phyloP scores from a whole-genome alignment of 2,888 invertebrate genomes.

The Xylophagus ater region DNA sequence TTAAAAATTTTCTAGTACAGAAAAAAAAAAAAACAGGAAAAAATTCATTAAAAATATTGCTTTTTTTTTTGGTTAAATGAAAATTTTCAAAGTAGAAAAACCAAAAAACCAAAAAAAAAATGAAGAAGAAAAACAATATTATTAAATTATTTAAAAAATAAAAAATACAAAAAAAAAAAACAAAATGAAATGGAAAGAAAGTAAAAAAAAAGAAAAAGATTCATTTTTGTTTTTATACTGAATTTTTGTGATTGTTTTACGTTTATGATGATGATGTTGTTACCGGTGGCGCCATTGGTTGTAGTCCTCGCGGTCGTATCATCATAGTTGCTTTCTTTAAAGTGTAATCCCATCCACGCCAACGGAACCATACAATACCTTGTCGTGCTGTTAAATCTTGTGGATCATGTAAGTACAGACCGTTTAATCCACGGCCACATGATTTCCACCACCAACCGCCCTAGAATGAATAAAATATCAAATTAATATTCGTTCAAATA shows the following conservation, averaged over 20 bases:
- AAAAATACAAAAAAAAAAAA: constrained; percentile 5
- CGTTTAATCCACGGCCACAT: constrained; percentile 81
- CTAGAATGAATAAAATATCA: constrained; percentile 21
- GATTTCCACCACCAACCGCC: constrained; percentile 96
- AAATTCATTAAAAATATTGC: constrained; percentile 1
- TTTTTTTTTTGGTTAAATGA: too few species aligned
- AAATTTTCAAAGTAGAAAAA: constrained; percentile 6
- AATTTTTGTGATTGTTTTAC: constrained; percentile 6
- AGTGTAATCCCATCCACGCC: constrained; percentile 92
- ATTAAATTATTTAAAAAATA: neutral
- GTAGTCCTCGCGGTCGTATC: constrained; percentile 59
- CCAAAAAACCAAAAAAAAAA: neutral
- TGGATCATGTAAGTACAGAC: constrained; percentile 78
- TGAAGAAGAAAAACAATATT: neutral
- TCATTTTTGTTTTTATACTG: constrained; percentile 2
- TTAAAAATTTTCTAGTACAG: neutral
- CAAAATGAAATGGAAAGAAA: too few species aligned
- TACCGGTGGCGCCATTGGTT: constrained; percentile 20
- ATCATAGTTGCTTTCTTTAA: constrained; percentile 82
- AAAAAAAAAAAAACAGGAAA: neutral
- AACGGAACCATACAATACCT: constrained; percentile 91
- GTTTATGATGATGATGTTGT: constrained; percentile 9
- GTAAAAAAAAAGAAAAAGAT: too few species aligned
- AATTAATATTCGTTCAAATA: too few species aligned
- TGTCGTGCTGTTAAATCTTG: constrained; percentile 82